A percentile compares a stretch with the other conserved stretches of the same genome.
phyloP scores from a whole-genome alignment of 2,888 invertebrate species.

The Crocallis elinguaria region DNA sequence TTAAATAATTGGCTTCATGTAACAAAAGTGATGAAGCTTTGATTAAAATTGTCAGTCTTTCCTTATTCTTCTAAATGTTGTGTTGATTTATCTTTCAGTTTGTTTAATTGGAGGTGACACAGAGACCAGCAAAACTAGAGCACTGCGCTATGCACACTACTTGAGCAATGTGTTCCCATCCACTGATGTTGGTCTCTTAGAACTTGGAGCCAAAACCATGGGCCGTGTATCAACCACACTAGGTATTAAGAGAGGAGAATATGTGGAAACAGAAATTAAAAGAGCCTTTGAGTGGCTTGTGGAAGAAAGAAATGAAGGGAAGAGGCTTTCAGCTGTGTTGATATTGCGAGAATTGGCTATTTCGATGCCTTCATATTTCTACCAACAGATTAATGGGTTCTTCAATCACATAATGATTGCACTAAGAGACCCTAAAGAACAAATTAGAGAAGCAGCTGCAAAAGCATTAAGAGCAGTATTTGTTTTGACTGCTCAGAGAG shows the following conservation, averaged over 20 bases:
- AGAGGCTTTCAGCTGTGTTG: constrained; percentile 95
- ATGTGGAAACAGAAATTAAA: constrained; percentile 98
- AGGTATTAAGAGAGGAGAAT: constrained; percentile 96
- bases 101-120: constrained; percentile 96
- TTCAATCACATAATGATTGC: constrained; percentile 97
- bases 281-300: constrained; percentile 97
- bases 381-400: constrained; percentile 95
- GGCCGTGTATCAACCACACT: constrained; percentile 94
- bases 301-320: constrained; percentile 95
- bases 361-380: constrained; percentile 98
- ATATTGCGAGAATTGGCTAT: constrained; percentile 96
- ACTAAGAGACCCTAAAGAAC: constrained; percentile 94
- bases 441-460: constrained; percentile 95
- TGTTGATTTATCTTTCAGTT: constrained; percentile 83
- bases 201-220: constrained; percentile 97
- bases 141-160: constrained; percentile 96
- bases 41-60: not conserved
- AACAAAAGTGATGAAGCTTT: too few species aligned
- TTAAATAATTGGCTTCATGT: too few species aligned
- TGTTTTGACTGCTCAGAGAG: constrained; percentile 96
- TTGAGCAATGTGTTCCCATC: constrained; percentile 95
- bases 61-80: not conserved
- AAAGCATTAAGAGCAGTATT: constrained; percentile 97
- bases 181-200: constrained; percentile 95
- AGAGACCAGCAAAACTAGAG: constrained; percentile 94